Evolutionary conservation across 2,113 vertebrate genomes (phyloP).

Genomic region (Sylvicapra grimmia): DNA sequence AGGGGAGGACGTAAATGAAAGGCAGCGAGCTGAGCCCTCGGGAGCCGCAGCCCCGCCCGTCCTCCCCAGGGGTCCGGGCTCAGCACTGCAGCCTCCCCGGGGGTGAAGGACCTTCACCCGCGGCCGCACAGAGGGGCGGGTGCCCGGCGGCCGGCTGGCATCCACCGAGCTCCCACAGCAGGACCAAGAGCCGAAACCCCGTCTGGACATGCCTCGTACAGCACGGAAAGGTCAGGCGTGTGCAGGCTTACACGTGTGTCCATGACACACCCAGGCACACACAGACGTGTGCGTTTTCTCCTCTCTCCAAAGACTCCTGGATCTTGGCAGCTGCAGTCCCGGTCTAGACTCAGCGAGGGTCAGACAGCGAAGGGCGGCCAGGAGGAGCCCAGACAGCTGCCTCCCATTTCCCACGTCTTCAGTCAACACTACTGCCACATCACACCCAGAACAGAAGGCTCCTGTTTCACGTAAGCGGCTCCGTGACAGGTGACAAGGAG

Average conservation of each 20-base stretch:
- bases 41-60: not conserved
- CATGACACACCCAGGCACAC: not conserved
- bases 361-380: no score
- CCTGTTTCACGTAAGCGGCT: not conserved
- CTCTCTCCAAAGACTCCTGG: not conserved
- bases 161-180: accelerated
- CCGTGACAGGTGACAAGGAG: accelerated
- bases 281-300: not conserved
- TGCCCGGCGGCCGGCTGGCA: accelerated
- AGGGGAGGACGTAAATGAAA: accelerated
- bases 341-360: not conserved
- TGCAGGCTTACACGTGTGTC: not conserved
- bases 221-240: accelerated
- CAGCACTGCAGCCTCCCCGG: accelerated
- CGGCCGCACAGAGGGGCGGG: accelerated
- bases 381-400: not conserved
- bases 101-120: accelerated
- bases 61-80: not conserved
- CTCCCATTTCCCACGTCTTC: not conserved
- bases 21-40: not conserved
- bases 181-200: not conserved
- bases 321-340: accelerated
- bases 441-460: not conserved
- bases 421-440: not conserved
- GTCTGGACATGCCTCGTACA: not conserved